Conservation (phyloP, 2,113 vertebrate genomes). For the Planiliza haematocheilus region DNA sequence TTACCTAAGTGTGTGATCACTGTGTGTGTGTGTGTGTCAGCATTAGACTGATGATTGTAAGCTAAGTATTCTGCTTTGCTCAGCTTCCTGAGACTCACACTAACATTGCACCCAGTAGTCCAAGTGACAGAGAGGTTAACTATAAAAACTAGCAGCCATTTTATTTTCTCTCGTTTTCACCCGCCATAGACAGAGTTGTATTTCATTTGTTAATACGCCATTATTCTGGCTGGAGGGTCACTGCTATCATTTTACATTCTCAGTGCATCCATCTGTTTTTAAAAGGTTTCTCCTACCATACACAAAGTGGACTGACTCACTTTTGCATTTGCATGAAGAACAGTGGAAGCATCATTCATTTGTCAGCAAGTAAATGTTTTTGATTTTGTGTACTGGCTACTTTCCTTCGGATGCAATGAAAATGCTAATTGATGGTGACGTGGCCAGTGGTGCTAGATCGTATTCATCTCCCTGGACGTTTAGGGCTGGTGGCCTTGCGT, state of each 20-base stretch:
- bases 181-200: constrained; percentile 29
- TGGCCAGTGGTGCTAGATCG: neutral
- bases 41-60: constrained; percentile 4
- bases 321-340: constrained; percentile 42
- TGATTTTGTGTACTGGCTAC: constrained; percentile 48
- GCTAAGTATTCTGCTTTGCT: constrained; percentile 36
- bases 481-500: constrained; percentile 14
- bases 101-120: constrained; percentile 41
- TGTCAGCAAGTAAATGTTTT: constrained; percentile 52
- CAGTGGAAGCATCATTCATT: constrained; percentile 41
- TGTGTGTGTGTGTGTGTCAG: constrained; percentile 1
- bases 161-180: constrained; percentile 21
- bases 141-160: constrained; percentile 34
- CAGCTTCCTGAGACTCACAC: constrained; percentile 23
- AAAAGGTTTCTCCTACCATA: constrained; percentile 36
- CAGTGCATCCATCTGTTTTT: constrained; percentile 43
- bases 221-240: constrained; percentile 5
- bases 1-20: constrained; percentile 14
- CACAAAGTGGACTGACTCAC: constrained; percentile 34
- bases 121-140: constrained; percentile 5
- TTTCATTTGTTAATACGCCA: constrained; percentile 27
- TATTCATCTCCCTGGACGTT: constrained; percentile 30
- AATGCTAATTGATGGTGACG: constrained; percentile 64
- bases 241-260: constrained; percentile 30
- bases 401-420: constrained; percentile 54